Percentiles rank a stretch among this genome's conserved stretches.
phyloP scores from a whole-genome alignment of 2,797 vertebrate genomes.

The Poecile montanus region DNA sequence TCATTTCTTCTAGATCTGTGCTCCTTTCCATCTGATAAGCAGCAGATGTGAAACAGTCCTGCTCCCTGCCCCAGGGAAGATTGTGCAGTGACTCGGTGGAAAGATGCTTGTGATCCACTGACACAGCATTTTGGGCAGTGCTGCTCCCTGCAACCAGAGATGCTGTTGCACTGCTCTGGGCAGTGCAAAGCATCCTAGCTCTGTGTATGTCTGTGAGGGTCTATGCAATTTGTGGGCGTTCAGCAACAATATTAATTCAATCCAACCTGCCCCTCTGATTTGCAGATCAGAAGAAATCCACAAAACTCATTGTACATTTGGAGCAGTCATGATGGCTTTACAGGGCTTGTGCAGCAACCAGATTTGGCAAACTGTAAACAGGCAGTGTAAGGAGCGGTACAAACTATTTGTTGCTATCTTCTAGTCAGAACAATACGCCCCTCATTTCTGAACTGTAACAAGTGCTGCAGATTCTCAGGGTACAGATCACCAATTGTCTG shows the following conservation, averaged over 20 bases:
- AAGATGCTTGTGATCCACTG: constrained; percentile 18
- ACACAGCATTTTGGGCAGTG: not conserved
- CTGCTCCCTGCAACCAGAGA: not conserved
- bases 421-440: not conserved
- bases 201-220: not conserved
- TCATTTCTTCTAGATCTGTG: constrained; percentile 60
- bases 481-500: constrained; percentile 33
- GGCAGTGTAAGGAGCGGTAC: not conserved
- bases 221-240: not conserved
- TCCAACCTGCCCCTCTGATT: not conserved
- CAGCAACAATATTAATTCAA: not conserved
- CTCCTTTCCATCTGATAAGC: constrained; percentile 68
- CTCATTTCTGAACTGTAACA: constrained; percentile 53
- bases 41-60: constrained; percentile 64
- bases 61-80: constrained; percentile 61
- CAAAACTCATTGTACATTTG: not conserved
- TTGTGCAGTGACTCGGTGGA: constrained; percentile 10
- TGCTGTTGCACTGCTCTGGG: not conserved
- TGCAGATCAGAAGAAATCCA: not conserved
- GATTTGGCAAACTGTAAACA: not conserved
- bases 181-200: not conserved
- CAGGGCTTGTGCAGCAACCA: not conserved
- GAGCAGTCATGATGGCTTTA: not conserved
- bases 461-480: not conserved
- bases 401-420: not conserved